phyloP scores from a whole-genome alignment of 2,797 vertebrate genomes.

The Tragopan temminckii region DNA sequence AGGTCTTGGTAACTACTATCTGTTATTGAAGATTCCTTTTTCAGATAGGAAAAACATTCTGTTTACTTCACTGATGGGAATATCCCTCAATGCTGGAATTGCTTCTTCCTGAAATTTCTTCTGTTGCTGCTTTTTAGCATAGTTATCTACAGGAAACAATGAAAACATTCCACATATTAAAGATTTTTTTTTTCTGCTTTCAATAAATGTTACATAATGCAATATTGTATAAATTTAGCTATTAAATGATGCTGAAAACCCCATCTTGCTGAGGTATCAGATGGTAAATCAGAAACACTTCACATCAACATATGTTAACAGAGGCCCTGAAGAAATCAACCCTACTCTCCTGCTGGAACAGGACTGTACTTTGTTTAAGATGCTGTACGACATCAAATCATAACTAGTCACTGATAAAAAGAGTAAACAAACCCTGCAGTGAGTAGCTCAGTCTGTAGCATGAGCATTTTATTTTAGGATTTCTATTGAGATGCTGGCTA shows the following conservation, averaged over 20 bases:
- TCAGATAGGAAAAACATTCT: slow-evolving; percentile 88
- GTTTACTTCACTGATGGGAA: slow-evolving; percentile 92
- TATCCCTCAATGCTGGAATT: slow-evolving; percentile 88
- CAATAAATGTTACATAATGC: neutral
- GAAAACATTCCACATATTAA: neutral
- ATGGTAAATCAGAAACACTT: neutral
- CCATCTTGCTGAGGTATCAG: neutral
- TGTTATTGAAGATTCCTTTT: slow-evolving; percentile 27
- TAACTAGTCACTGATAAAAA: neutral
- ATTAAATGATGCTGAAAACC: neutral
- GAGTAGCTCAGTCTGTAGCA: neutral
- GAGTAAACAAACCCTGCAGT: neutral
- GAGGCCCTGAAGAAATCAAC: neutral
- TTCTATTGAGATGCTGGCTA: neutral
- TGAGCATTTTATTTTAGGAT: neutral
- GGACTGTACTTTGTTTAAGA: neutral
- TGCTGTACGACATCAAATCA: neutral
- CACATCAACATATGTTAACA: neutral
- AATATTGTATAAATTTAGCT: neutral
- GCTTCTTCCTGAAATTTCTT: slow-evolving; percentile 82
- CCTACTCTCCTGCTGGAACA: neutral
- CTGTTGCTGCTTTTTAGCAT: slow-evolving; percentile 85
- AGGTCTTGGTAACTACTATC: neutral
- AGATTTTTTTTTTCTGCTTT: neutral
- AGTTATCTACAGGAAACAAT: slow-evolving; percentile 84